These are phyloP conservation scores for Typhlichthys subterraneus DNA, from an alignment of 2,797 vertebrate genomes.

Conservation along the genomic window DNA sequence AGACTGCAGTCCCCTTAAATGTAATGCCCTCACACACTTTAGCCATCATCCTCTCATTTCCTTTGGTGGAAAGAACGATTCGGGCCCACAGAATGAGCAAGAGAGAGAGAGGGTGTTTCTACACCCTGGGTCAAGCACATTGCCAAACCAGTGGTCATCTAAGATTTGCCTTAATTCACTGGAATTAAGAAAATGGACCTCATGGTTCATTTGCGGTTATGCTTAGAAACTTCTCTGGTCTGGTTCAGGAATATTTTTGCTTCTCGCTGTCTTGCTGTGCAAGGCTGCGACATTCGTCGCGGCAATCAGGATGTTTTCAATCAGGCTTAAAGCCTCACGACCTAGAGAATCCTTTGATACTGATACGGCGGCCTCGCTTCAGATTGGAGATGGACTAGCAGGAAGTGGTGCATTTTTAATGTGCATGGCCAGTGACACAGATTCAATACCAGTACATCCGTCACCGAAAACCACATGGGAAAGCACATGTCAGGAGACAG, in stretches of 20 bases:
- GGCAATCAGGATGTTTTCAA: conserved; percentile 31
- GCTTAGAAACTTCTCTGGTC: conserved; percentile 31
- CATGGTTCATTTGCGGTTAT: conserved; percentile 51
- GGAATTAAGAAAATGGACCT: conserved; percentile 41
- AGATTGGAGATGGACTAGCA: conserved; percentile 43
- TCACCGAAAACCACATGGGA: conserved; percentile 6
- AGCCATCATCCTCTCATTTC: conserved; percentile 71
- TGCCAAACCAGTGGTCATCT: conserved; percentile 54
- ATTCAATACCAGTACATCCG: conserved; percentile 13
- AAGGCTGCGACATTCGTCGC: conserved; percentile 15
- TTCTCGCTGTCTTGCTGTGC: conserved; percentile 18
- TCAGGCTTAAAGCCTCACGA: conserved; percentile 45
- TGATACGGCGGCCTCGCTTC: conserved; percentile 41
- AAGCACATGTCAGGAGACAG: no score
- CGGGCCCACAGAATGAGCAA: conserved; percentile 23
- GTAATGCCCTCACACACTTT: conserved; percentile 62
- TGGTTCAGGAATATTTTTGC: conserved; percentile 39
- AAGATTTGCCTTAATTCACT: conserved; percentile 30
- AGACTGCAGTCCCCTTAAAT: conserved; percentile 52
- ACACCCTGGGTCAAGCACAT: conserved; percentile 27
- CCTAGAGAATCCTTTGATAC: conserved; percentile 49
- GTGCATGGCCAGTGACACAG: conserved; percentile 31
- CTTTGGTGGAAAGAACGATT: conserved; percentile 69
- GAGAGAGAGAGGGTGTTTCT: conserved; percentile 38
- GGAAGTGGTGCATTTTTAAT: conserved; percentile 64